These are phyloP conservation scores for Cherax quadricarinatus DNA, from an alignment of 1,140 invertebrate species.

Conservation along the genomic window DNA sequence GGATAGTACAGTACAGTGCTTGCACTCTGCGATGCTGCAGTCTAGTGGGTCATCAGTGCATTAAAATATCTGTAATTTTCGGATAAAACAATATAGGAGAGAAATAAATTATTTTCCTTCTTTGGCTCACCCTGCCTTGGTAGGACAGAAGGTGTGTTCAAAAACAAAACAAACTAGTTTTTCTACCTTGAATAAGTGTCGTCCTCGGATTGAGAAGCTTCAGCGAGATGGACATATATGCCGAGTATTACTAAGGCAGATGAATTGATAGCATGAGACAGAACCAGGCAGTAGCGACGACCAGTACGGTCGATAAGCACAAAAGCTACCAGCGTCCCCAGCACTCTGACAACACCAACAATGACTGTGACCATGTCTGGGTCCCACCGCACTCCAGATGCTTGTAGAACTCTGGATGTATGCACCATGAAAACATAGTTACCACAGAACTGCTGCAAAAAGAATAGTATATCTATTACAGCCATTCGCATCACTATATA, in stretches of 20 bases:
- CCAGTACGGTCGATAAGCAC: slow-evolving; percentile 29
- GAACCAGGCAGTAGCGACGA: slow-evolving; percentile 13
- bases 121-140: too few relatives aligned
- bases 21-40: too few relatives aligned
- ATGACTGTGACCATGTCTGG: slow-evolving; percentile 26
- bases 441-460: slow-evolving; percentile 60
- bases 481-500: background rate
- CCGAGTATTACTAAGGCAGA: slow-evolving; percentile 25
- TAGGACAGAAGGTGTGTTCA: too few relatives aligned
- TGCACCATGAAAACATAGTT: slow-evolving; percentile 50
- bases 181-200: too few relatives aligned
- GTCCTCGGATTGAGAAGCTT: too few relatives aligned
- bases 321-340: slow-evolving; percentile 24
- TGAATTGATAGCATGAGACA: slow-evolving; percentile 47
- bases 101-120: too few relatives aligned
- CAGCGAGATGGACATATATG: slow-evolving; percentile 19
- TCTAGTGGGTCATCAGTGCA: too few relatives aligned
- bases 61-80: too few relatives aligned
- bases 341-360: slow-evolving; percentile 9
- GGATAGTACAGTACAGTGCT: too few relatives aligned
- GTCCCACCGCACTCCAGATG: slow-evolving; percentile 16
- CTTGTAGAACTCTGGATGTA: slow-evolving; percentile 32
- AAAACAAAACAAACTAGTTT: too few relatives aligned
- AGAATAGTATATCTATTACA: slow-evolving; percentile 26
- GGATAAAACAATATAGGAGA: too few relatives aligned